Base-by-base conservation (phyloP, 23 tunicate genomes). In the Ascidia mentula region DNA sequence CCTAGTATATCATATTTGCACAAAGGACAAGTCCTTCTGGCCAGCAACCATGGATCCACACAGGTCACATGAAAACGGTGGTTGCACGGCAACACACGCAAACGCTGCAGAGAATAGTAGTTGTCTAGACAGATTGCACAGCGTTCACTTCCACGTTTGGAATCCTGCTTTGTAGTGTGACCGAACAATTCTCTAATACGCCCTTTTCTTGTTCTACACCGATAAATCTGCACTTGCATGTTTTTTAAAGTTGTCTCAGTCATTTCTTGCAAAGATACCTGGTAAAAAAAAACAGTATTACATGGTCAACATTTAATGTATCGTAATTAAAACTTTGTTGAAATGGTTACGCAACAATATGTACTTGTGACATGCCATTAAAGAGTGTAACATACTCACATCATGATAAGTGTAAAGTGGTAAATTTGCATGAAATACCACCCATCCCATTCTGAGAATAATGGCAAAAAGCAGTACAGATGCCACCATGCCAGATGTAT, bases 1-100 rank as follows among this genome's bases (percentile, higher is more conserved):
- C 85, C 85, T 22, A 81, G 34, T 20, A 81, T 81, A 70, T 81
- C 73, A 45, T 37, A 81, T 38, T 81, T 81, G 75, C 85, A 81
- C 46, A 81, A 53, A 36, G 85, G 85, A 45, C 85, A 81, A 34
- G 85, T 81, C 69, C 60, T 42, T 0, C 69, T 22, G 26, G 73
- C 20, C 37, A 81, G 40, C 30, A 81, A 45, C 85, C 85, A 81
- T 2, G 75, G 77, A 45, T 81, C 85, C 30, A 72, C 75, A 40
- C 85, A 81, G 61, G 38, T 28, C 18, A 81, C 28, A 45, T 81
- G 85, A 38, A 71, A 81, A 32, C 75, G 36, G 31, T 81, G 85
- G 30, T 70, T 38, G 59, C 85, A 81, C 0, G 85, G 85, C 38
- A 81, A 24, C 31, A 81, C 85, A 31, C 85, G 77, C 31, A 81